These are phyloP conservation scores for Molossus molossus DNA, from an alignment of 2,797 vertebrate genomes.

Conservation along the genomic window DNA sequence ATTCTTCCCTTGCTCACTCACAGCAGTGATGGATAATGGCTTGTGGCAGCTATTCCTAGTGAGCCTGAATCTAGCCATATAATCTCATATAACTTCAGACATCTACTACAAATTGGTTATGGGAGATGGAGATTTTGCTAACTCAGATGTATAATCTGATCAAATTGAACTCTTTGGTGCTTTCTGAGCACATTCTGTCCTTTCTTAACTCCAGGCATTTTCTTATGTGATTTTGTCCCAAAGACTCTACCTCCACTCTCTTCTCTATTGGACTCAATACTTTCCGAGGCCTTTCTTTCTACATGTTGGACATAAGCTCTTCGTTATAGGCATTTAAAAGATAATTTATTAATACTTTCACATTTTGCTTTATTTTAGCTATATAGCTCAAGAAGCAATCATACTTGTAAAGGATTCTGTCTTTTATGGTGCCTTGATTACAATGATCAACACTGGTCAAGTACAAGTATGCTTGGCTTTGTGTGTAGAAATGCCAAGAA, in stretches of 20 bases:
- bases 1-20: neutral
- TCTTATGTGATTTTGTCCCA: neutral
- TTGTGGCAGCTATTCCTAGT: neutral
- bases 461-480: constrained; percentile 8
- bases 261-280: neutral
- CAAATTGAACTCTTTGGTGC: constrained; percentile 11
- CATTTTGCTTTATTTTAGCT: constrained; percentile 14
- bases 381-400: constrained; percentile 40
- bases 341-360: neutral
- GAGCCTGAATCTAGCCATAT: neutral
- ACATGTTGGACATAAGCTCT: neutral
- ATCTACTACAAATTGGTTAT: constrained; percentile 9
- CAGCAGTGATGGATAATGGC: neutral
- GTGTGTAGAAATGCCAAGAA: constrained; percentile 5
- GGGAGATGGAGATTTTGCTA: constrained; percentile 23
- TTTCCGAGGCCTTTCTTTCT: neutral
- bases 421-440: neutral
- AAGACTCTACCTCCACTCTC: neutral
- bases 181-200: neutral
- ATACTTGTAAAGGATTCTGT: neutral
- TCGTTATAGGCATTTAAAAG: neutral
- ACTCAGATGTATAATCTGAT: constrained; percentile 36
- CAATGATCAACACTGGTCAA: neutral
- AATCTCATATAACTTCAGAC: constrained; percentile 57
- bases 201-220: constrained; percentile 34